Base-by-base conservation (phyloP, 1,140 invertebrate genomes). In the Sycophila sp. region DNA sequence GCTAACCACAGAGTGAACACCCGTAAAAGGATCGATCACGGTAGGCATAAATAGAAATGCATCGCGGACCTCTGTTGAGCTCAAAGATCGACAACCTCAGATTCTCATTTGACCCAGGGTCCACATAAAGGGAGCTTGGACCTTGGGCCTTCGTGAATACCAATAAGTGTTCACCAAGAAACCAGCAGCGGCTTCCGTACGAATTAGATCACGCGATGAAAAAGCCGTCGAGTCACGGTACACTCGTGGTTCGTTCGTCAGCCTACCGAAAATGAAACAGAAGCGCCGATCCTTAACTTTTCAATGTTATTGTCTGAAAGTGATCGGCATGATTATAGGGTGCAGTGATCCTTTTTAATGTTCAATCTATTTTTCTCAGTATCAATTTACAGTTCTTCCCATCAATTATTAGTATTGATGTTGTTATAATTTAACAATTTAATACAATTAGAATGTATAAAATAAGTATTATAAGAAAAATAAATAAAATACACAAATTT, bases 151-250 rank as follows among this genome's bases (percentile, higher is more conserved):
- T 6, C 19, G n/a, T 42, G n/a, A 17, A 2, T 42, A 5, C 19
- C n/a, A n/a, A 5, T 42, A 42, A 17, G 19, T 10, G 42, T 47
- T 47, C 24, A 47, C 42, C 42, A 22, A 47, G 42, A n/a, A n/a
- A n/a, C n/a, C 24, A 47, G 42, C 49, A 53, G 49, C n/a, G 53
- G 76, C 69, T 72, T 73, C 62, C 71, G 58, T 73, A 70, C 68
- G 72, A 73, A 78, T 72, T 69, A 76, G 60, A 71, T 32, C 32
- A 34, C 22, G 40, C 32, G 26, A 24, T 8, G 45, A 38, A 56
- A 59, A 71, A 71, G 22, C 22, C n/a, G 69, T 34, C 24, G 6
- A 71, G 60, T 71, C 69, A 71, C n/a, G 42, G 11, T 70, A 63
- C 45, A 47, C 24, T 10, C 17, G 5, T 11, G 5, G 38, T 45